These are phyloP conservation scores for Calidris pygmaea DNA, from an alignment of 2,113 vertebrate species.

Conservation along the genomic window DNA sequence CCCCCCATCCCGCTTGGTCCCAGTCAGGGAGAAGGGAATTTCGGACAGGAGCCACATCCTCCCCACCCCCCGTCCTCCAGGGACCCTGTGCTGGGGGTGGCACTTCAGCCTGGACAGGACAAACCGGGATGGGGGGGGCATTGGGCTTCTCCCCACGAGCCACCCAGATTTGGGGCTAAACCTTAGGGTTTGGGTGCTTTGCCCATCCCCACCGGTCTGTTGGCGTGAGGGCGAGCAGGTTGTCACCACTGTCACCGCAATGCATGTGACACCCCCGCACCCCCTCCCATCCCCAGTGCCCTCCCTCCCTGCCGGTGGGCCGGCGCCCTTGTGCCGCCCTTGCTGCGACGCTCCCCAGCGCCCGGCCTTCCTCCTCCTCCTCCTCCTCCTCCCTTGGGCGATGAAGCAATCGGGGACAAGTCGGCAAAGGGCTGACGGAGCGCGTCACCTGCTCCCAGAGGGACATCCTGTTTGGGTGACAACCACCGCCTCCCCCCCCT, in stretches of 20 bases:
- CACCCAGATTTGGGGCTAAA: background rate
- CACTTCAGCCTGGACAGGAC: background rate
- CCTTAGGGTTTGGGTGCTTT: background rate
- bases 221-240: background rate
- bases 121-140: background rate
- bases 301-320: conserved; percentile 31
- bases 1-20: fast-evolving
- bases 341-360: background rate
- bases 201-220: fast-evolving
- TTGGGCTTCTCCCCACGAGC: background rate
- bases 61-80: fast-evolving
- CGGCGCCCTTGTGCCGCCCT: conserved; percentile 59
- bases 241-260: background rate
- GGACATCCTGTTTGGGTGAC: conserved; percentile 54
- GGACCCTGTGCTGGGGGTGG: background rate
- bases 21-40: background rate
- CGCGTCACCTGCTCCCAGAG: conserved; percentile 53
- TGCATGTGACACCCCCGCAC: background rate
- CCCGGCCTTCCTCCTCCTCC: conserved; percentile 33
- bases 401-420: conserved; percentile 58
- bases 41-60: background rate
- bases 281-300: background rate
- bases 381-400: conserved; percentile 13
- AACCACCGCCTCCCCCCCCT: background rate
- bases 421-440: conserved; percentile 57